A percentile compares a stretch with the other conserved stretches of the same genome.
phyloP scores from a whole-genome alignment of 2,113 vertebrate species.

The Ifrita kowaldi region DNA sequence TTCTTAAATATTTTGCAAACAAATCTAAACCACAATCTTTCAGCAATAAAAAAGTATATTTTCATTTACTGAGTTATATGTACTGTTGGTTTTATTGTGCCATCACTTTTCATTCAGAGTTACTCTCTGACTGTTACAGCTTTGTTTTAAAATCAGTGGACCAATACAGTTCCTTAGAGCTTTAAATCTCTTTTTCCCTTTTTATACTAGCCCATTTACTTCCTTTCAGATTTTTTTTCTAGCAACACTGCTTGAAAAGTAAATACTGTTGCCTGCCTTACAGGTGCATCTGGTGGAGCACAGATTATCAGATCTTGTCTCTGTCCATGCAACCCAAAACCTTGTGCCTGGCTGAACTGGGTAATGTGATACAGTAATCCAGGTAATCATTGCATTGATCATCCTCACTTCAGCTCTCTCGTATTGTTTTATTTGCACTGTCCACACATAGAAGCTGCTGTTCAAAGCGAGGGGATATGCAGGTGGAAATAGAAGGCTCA shows the following conservation, averaged over 20 bases:
- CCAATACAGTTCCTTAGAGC: not conserved
- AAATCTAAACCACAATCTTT: not conserved
- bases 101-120: not conserved
- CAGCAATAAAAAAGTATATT: not conserved
- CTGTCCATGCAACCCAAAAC: not conserved
- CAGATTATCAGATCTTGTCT: not conserved
- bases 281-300: not conserved
- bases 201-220: not conserved
- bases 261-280: not conserved
- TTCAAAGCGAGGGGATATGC: not conserved
- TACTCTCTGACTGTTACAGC: not conserved
- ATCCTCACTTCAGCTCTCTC: not conserved
- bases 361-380: not conserved
- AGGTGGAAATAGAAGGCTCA: not conserved
- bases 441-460: not conserved
- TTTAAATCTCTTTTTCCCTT: not conserved
- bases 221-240: not conserved
- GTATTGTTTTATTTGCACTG: not conserved
- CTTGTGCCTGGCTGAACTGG: rapidly evolving
- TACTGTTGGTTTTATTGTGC: not conserved
- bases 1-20: not conserved
- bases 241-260: not conserved
- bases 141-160: not conserved
- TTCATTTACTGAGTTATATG: not conserved
- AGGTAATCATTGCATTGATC: not conserved